phyloP scores from a whole-genome alignment of 2,113 vertebrate genomes.

The Indri indri region DNA sequence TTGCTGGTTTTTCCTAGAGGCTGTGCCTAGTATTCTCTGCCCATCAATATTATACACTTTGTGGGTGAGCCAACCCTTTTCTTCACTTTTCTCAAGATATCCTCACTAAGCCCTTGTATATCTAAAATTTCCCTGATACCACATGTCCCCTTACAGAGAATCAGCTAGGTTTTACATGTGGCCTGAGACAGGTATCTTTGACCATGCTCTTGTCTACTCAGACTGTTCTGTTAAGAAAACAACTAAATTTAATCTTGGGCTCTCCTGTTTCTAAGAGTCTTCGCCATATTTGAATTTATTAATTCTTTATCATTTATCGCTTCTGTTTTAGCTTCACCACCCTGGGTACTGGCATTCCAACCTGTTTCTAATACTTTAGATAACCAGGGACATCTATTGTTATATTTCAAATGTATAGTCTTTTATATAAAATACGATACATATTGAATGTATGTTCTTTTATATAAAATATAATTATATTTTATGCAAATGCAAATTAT shows the following conservation, averaged over 20 bases:
- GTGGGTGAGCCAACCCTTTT: not conserved
- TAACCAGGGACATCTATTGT: not conserved
- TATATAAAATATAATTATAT: not conserved
- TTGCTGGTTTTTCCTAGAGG: not conserved
- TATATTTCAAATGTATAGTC: not conserved
- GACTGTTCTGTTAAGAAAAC: not conserved
- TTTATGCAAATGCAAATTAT: slow-evolving; percentile 5
- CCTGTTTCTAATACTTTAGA: not conserved
- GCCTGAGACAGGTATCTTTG: not conserved
- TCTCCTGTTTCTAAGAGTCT: not conserved
- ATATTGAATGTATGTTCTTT: not conserved
- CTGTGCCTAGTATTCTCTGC: not conserved
- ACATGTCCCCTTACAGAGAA: not conserved
- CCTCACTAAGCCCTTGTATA: not conserved
- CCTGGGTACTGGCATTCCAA: not conserved
- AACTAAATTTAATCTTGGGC: not conserved
- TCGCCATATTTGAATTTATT: not conserved
- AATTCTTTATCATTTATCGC: not conserved
- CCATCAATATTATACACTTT: not conserved
- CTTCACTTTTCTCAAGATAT: not conserved
- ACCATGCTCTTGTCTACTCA: not conserved
- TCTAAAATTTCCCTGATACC: not conserved
- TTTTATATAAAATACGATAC: not conserved
- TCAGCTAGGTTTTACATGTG: not conserved
- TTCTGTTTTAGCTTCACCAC: not conserved